Conservation (phyloP, 1,140 invertebrate genomes). For the Macrobrachium rosenbergii region DNA sequence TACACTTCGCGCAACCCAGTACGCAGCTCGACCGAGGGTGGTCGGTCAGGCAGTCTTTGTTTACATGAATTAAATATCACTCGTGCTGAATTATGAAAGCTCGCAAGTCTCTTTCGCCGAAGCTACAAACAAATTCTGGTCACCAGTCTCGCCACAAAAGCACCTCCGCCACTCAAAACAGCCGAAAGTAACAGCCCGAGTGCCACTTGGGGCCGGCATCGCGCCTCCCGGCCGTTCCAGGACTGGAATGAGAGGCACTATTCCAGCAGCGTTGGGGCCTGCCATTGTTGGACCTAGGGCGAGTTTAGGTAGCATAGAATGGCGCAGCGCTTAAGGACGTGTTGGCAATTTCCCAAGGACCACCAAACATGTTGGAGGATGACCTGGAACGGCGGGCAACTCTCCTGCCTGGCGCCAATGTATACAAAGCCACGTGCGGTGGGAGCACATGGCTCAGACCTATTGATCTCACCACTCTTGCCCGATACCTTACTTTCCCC, state of each 20-base stretch:
- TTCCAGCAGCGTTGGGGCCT: slow-evolving; percentile 62
- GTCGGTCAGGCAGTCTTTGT: slow-evolving; percentile 57
- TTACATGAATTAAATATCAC: slow-evolving; percentile 48
- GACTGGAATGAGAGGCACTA: slow-evolving; percentile 65
- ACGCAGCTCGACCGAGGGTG: slow-evolving; percentile 56
- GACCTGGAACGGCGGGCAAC: slow-evolving; percentile 29
- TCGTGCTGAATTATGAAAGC: slow-evolving; percentile 24
- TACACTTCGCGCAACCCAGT: slow-evolving; percentile 50
- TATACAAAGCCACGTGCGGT: slow-evolving; percentile 66
- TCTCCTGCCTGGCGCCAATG: slow-evolving; percentile 47
- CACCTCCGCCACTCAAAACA: slow-evolving; percentile 2
- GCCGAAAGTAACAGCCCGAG: background rate
- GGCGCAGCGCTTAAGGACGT: slow-evolving; percentile 52
- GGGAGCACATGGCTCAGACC: slow-evolving; percentile 65
- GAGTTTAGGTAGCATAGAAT: slow-evolving; percentile 49
- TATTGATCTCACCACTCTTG: slow-evolving; percentile 67
- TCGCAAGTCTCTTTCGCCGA: background rate
- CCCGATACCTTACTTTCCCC: slow-evolving; percentile 66
- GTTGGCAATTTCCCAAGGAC: slow-evolving; percentile 12
- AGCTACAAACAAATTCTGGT: background rate
- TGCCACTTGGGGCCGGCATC: slow-evolving; percentile 46
- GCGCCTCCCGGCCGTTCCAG: slow-evolving; percentile 61
- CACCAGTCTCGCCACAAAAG: background rate
- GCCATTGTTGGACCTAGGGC: slow-evolving; percentile 59
- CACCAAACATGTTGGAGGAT: slow-evolving; percentile 14